Evolutionary conservation across 2,113 vertebrate genomes (phyloP).

Genomic region (Podarcis muralis): DNA sequence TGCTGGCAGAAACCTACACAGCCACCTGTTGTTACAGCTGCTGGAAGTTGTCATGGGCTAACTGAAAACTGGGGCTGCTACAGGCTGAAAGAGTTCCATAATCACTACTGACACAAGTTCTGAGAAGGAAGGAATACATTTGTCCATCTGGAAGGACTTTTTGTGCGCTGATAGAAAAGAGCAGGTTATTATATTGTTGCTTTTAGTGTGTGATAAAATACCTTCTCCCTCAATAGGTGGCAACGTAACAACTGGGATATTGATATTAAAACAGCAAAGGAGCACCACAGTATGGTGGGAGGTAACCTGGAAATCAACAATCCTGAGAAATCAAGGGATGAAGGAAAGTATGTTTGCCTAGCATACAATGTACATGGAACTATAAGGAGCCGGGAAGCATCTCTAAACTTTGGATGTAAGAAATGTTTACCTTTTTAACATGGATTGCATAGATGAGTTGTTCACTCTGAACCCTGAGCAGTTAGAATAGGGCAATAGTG

Average conservation of each 20-base stretch:
- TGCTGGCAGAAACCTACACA: too few species aligned
- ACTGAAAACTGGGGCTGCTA: neutral
- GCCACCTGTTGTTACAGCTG: neutral
- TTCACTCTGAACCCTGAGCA: neutral
- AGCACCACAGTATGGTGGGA: conserved; percentile 86
- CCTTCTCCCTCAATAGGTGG: conserved; percentile 82
- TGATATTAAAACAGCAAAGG: conserved; percentile 71
- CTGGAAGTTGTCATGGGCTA: neutral
- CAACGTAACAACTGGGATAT: conserved; percentile 83
- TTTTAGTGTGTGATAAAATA: conserved; percentile 33
- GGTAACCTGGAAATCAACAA: conserved; percentile 91
- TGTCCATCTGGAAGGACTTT: neutral
- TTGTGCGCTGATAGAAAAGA: neutral
- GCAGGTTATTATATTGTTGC: neutral
- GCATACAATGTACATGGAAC: conserved; percentile 88
- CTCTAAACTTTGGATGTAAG: conserved; percentile 95
- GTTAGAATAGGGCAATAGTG: too few species aligned
- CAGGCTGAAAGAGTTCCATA: neutral
- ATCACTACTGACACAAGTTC: neutral
- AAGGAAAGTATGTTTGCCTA: conserved; percentile 88
- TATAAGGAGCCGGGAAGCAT: conserved; percentile 88
- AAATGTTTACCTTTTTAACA: neutral
- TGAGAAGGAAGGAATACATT: neutral
- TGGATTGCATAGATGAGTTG: neutral
- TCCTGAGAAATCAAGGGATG: conserved; percentile 85